Conservation (phyloP, 2,113 vertebrate species). For the Muntiacus muntjak region DNA sequence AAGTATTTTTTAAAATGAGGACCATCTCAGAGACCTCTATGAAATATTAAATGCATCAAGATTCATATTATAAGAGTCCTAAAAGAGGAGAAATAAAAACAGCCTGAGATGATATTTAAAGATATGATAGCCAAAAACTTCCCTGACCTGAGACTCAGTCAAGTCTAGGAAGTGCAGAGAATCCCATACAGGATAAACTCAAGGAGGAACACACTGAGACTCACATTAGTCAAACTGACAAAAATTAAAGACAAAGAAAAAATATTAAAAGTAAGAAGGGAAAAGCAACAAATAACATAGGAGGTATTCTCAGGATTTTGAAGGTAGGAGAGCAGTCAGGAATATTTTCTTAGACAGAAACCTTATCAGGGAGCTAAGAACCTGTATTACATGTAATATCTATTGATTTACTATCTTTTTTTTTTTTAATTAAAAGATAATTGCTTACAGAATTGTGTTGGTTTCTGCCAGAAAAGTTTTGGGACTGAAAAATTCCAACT, state of each 20-base stretch:
- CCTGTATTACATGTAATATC: background rate
- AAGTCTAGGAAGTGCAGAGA: background rate
- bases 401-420: background rate
- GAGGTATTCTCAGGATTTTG: background rate
- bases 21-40: background rate
- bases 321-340: background rate
- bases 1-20: background rate
- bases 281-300: background rate
- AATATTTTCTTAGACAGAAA: background rate
- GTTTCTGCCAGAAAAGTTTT: background rate
- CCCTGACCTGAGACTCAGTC: background rate
- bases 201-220: background rate
- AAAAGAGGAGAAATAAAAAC: background rate
- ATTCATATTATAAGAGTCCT: background rate
- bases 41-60: background rate
- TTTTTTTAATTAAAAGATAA: background rate
- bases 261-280: background rate
- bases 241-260: background rate
- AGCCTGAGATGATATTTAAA: background rate
- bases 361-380: background rate
- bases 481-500: background rate
- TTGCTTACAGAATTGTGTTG: background rate
- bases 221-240: background rate
- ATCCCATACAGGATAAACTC: background rate
- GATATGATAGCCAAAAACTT: background rate